Conservation (phyloP, 1,140 invertebrate genomes). For the Choristoneura fumiferana region DNA sequence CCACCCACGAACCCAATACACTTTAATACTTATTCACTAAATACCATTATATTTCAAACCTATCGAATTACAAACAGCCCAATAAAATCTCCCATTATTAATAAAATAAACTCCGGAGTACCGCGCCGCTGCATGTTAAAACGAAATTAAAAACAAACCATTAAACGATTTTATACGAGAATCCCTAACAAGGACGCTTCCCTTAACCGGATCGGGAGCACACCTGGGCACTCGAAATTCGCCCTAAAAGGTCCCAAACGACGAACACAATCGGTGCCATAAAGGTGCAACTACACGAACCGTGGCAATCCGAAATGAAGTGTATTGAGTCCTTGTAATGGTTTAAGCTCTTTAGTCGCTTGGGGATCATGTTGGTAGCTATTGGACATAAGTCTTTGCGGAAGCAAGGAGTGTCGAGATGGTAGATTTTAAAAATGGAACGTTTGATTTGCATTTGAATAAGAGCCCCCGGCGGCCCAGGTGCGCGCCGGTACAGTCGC, state of each 20-base stretch:
- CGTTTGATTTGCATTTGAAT: conserved; percentile 79
- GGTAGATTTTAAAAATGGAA: conserved; percentile 78
- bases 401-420: conserved; percentile 73
- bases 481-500: conserved; percentile 66
- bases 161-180: conserved; percentile 76
- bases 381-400: conserved; percentile 74
- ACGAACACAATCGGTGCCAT: conserved; percentile 31
- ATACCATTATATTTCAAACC: conserved; percentile 28
- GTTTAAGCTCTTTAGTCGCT: conserved; percentile 27
- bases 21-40: conserved; percentile 22
- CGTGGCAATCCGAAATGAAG: conserved; percentile 19
- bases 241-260: conserved; percentile 74
- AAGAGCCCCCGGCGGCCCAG: conserved; percentile 74
- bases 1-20: conserved; percentile 33
- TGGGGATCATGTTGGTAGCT: conserved; percentile 33
- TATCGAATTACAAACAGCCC: conserved; percentile 45
- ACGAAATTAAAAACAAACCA: conserved; percentile 78
- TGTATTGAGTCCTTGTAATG: conserved; percentile 22
- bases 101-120: conserved; percentile 66
- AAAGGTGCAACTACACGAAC: conserved; percentile 36
- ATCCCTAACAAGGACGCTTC: conserved; percentile 75
- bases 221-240: conserved; percentile 76
- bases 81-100: conserved; percentile 54
- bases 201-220: conserved; percentile 77
- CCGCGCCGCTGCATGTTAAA: conserved; percentile 62